Evolutionary conservation across 2,888 invertebrate species (phyloP), one percentile per base, ranked within the genome.

Genomic region (Sminthurinus aureus): DNA sequence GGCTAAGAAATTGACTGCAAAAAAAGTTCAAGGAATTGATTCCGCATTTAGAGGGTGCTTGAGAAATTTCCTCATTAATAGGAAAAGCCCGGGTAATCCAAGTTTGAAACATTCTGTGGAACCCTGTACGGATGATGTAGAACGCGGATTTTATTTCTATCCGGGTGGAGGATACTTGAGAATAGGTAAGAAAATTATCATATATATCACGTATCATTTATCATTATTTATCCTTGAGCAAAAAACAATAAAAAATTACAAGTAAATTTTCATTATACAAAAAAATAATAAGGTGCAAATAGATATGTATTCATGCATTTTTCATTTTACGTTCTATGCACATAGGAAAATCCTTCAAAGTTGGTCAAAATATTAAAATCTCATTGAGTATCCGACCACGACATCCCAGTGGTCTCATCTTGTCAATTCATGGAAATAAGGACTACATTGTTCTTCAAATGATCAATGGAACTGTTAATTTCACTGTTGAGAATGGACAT

Each of bases 371-470:
- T 88, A 93, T 97, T 84, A 94, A 94, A 0, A 94, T 98, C 69
- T 93, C 93, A 66, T 93, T 98, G 92, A 95, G 96, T 86, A 95
- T 98, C 84, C 95, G 95, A 85, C 97, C 98, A 0, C 93, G 98
- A 22, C 94, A 94, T 87, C 92, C 94, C 8, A 94, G 95, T 0
- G 99, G 98, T 3, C 92, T 98, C 24, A 90, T 99, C 74, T 92
- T 98, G 87, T 94, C 96, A 4, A 96, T 96, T 2, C 95, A 97
- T 89, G 96, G 96, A 20, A 93, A 92, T 87, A 93, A 92, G 83
- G 96, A 98, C 89, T 98, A 94, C 90, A 91, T 98, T 87, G 92
- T 97, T 0, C 91, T 99, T 79, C 97, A 99, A 90, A 92, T 99
- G 91, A 91, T 96, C 2, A 94, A 97, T 88, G 98, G 98, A 85